Evolutionary conservation across 2,888 invertebrate genomes (phyloP).

Genomic region (Drosophila pseudotakahashii): DNA sequence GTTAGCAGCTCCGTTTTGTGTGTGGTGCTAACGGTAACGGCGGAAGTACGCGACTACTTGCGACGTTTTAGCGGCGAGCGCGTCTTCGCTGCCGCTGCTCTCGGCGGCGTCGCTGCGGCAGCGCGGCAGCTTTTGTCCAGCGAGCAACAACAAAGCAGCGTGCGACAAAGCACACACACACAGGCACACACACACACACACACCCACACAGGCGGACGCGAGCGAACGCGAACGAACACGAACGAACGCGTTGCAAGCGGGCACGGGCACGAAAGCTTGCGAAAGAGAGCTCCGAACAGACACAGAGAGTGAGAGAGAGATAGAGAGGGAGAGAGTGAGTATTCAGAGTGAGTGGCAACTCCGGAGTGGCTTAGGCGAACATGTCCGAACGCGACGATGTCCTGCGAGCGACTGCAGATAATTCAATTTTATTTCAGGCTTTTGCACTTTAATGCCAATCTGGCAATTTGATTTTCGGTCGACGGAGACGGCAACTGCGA

Average conservation of each 20-base stretch:
- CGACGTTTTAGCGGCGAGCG: conserved; percentile 73
- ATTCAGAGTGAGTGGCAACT: conserved; percentile 24
- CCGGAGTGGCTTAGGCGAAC: conserved; percentile 33
- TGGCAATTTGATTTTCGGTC: conserved; percentile 81
- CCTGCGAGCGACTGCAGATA: conserved; percentile 78
- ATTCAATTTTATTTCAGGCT: conserved; percentile 83
- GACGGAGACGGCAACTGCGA: conserved; percentile 17
- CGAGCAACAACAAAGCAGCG: conserved; percentile 24
- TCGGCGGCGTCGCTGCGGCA: conserved; percentile 36
- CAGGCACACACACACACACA: background rate
- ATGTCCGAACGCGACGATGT: conserved; percentile 76
- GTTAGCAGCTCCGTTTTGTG: conserved; percentile 56
- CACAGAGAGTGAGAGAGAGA: conserved; percentile 8
- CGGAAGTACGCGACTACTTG: conserved; percentile 78
- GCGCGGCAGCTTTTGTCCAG: conserved; percentile 36
- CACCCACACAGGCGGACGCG: conserved; percentile 11
- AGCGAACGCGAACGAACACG: conserved; percentile 16
- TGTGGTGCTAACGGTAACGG: conserved; percentile 79
- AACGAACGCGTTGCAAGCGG: conserved; percentile 36
- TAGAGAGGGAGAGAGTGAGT: conserved; percentile 30
- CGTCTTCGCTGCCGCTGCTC: conserved; percentile 72
- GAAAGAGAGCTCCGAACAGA: conserved; percentile 2
- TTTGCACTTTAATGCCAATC: conserved; percentile 83
- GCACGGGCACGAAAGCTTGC: conserved; percentile 30
- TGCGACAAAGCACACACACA: conserved; percentile 8